These are phyloP conservation scores for Argynnis bischoffii DNA, from an alignment of 2,888 invertebrate species.

Conservation along the genomic window DNA sequence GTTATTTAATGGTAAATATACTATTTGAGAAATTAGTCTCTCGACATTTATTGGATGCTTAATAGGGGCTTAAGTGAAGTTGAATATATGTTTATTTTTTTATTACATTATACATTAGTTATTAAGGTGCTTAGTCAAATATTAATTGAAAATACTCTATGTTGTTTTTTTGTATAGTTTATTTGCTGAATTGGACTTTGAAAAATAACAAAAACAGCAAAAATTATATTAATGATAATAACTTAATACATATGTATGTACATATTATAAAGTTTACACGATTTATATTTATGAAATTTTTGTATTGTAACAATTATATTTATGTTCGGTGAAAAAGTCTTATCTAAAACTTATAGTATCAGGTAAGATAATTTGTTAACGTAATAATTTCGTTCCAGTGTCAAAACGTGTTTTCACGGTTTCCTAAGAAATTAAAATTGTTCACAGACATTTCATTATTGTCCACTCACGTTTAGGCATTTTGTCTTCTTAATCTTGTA, in stretches of 20 bases:
- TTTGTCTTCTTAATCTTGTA: conserved; percentile 57
- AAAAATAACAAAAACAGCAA: no score
- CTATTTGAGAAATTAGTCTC: conserved; percentile 55
- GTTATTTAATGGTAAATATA: conserved; percentile 48
- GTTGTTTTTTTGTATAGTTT: not conserved
- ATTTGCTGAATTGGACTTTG: no score
- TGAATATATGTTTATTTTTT: conserved; percentile 4
- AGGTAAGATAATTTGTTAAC: conserved; percentile 35
- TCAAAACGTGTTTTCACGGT: conserved; percentile 64
- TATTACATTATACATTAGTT: not conserved
- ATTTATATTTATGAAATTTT: no score
- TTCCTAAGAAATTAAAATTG: conserved; percentile 66
- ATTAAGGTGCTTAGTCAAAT: not conserved
- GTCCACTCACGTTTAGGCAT: conserved; percentile 63
- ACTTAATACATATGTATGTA: no score
- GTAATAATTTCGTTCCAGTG: conserved; percentile 29
- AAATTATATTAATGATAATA: no score
- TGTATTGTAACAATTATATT: no score
- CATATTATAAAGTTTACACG: no score
- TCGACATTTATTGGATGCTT: conserved; percentile 42
- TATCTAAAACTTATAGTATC: conserved; percentile 8
- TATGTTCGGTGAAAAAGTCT: not conserved
- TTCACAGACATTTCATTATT: conserved; percentile 56
- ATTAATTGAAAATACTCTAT: not conserved
- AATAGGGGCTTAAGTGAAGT: conserved; percentile 3